phyloP scores from a whole-genome alignment of 2,113 vertebrate genomes.

The Actenoides hombroni region DNA sequence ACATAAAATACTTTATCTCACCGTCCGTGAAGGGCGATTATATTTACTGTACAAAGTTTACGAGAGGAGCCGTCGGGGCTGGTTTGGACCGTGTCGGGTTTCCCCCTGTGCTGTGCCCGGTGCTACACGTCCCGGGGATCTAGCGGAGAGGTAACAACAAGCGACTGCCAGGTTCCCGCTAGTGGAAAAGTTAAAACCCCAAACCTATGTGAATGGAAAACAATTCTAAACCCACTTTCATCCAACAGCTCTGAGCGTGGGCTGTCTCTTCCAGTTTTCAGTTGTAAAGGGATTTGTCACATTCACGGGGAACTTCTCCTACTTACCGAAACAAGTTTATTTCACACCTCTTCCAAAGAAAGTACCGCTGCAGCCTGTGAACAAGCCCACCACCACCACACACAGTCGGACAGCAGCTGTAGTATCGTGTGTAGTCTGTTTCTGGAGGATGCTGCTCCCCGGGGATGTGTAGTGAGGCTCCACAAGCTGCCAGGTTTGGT shows the following conservation, averaged over 20 bases:
- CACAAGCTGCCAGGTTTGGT: background rate
- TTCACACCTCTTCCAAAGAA: accelerated
- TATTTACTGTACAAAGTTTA: background rate
- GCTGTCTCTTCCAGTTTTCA: background rate
- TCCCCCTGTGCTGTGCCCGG: accelerated
- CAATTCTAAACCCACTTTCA: background rate
- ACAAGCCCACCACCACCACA: too few relatives aligned
- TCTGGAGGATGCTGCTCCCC: background rate
- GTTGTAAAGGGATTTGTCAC: too few relatives aligned
- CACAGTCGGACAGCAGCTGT: background rate
- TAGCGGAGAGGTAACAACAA: background rate
- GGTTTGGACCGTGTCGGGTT: background rate
- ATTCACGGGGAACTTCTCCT: background rate
- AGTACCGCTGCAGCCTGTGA: accelerated
- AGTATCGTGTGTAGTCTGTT: background rate
- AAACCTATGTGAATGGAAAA: background rate
- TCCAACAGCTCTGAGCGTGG: background rate
- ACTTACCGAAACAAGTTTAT: background rate
- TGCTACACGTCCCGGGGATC: accelerated
- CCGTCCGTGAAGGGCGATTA: background rate
- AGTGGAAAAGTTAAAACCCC: background rate
- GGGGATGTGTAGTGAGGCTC: background rate
- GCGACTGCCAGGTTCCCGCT: too few relatives aligned
- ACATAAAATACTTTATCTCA: background rate
- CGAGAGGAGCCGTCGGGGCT: background rate